Percentiles rank a stretch among this genome's conserved stretches.
These are phyloP conservation scores for Acomys russatus DNA, from an alignment of 2,797 vertebrate species.

Conservation along the genomic window DNA sequence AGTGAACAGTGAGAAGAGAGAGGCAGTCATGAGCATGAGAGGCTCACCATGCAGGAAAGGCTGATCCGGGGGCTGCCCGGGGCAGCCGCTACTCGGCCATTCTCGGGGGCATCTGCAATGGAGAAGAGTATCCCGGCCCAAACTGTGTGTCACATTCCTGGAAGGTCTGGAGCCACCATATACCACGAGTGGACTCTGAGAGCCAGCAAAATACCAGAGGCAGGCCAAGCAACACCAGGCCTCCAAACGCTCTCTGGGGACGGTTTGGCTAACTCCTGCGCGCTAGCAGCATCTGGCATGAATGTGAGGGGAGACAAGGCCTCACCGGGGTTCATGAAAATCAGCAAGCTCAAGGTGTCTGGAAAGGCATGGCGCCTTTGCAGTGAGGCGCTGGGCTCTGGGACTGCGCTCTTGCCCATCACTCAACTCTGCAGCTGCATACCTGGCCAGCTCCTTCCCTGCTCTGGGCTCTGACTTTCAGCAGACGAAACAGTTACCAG, in stretches of 20 bases:
- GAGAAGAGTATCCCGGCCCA: not conserved
- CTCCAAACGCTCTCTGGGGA: not conserved
- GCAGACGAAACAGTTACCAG: not conserved
- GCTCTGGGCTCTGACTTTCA: not conserved
- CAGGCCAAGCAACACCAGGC: not conserved
- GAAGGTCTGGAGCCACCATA: not conserved
- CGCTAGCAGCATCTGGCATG: not conserved
- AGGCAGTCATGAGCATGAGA: not conserved
- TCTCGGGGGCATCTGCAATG: not conserved
- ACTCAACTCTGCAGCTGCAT: not conserved
- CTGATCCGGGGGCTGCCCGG: not conserved
- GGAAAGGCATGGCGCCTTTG: not conserved
- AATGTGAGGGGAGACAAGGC: not conserved
- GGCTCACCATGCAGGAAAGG: no score
- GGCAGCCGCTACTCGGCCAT: not conserved
- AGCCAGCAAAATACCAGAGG: not conserved
- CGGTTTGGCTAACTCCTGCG: not conserved
- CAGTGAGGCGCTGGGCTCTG: not conserved
- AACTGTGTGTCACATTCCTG: not conserved
- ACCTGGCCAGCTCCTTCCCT: not conserved
- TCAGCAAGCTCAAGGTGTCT: not conserved
- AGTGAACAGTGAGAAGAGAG: not conserved
- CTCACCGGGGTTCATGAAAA: not conserved
- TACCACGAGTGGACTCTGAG: not conserved
- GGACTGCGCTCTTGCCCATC: not conserved